Evolutionary conservation across 2,113 vertebrate genomes (phyloP).

Genomic region (Isurus oxyrinchus): DNA sequence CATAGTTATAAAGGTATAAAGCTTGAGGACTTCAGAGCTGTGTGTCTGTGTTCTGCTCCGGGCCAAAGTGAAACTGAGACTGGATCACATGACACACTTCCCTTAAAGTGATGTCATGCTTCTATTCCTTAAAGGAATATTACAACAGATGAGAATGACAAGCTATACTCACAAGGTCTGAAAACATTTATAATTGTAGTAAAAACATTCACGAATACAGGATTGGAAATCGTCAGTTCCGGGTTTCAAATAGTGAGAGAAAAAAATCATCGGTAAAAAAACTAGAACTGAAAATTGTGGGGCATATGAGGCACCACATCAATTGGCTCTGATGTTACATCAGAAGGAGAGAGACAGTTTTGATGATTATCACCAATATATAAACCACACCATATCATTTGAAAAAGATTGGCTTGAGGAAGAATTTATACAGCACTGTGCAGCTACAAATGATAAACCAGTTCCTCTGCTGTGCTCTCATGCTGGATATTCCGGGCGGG

Average conservation of each 20-base stretch:
- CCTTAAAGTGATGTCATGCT: too few relatives aligned
- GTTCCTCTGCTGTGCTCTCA: not conserved
- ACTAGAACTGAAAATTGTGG: slow-evolving; percentile 6
- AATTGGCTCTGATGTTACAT: slow-evolving; percentile 20
- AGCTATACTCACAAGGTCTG: slow-evolving; percentile 44
- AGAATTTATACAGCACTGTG: slow-evolving; percentile 33
- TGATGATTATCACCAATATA: slow-evolving; percentile 20
- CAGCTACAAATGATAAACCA: not conserved
- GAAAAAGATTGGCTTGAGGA: slow-evolving; percentile 36
- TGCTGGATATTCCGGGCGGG: not conserved
- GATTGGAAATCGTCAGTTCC: slow-evolving; percentile 52
- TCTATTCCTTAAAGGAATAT: slow-evolving; percentile 38
- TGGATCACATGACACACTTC: too few relatives aligned
- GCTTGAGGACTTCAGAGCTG: too few relatives aligned
- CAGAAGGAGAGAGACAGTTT: slow-evolving; percentile 25
- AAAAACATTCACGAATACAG: slow-evolving; percentile 48
- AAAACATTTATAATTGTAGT: slow-evolving; percentile 42
- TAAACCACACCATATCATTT: slow-evolving; percentile 11
- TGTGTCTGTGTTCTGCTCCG: too few relatives aligned
- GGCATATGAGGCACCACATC: not conserved
- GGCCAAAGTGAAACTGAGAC: too few relatives aligned
- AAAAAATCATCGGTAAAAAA: not conserved
- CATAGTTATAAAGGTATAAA: too few relatives aligned
- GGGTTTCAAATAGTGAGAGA: slow-evolving; percentile 48
- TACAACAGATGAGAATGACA: slow-evolving; percentile 49